phyloP scores from a whole-genome alignment of 2,888 invertebrate genomes.

The Cancer borealis region DNA sequence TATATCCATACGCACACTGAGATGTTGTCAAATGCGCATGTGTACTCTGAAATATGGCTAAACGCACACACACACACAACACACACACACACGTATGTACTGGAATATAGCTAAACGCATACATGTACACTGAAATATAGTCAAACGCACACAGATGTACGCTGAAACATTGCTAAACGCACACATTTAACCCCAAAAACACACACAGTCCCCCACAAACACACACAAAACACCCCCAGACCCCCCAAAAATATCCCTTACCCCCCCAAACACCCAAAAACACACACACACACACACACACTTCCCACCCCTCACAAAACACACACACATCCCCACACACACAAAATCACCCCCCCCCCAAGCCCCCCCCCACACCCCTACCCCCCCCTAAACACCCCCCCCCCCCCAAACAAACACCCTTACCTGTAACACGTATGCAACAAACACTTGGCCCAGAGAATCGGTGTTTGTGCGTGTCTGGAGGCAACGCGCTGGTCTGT shows the following conservation, averaged over 20 bases:
- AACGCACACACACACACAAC: slow-evolving; percentile 79
- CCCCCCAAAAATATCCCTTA: background rate
- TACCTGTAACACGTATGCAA: slow-evolving; percentile 90
- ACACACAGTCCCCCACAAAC: slow-evolving; percentile 86
- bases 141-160: too few relatives aligned
- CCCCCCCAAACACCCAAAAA: background rate
- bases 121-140: too few relatives aligned
- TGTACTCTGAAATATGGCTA: background rate
- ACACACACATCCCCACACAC: background rate
- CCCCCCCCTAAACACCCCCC: background rate
- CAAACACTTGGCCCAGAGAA: slow-evolving; percentile 95
- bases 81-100: slow-evolving; percentile 89
- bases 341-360: background rate
- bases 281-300: background rate
- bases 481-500: slow-evolving; percentile 91
- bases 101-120: too few relatives aligned
- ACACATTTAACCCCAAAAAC: background rate
- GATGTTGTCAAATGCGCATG: too few relatives aligned
- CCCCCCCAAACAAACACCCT: background rate
- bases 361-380: background rate
- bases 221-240: slow-evolving; percentile 85
- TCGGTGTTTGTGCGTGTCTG: slow-evolving; percentile 86
- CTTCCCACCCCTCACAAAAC: background rate
- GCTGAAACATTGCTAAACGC: background rate
- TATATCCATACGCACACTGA: too few relatives aligned